phyloP scores from a whole-genome alignment of 2,888 invertebrate species.

The Oithona nana region DNA sequence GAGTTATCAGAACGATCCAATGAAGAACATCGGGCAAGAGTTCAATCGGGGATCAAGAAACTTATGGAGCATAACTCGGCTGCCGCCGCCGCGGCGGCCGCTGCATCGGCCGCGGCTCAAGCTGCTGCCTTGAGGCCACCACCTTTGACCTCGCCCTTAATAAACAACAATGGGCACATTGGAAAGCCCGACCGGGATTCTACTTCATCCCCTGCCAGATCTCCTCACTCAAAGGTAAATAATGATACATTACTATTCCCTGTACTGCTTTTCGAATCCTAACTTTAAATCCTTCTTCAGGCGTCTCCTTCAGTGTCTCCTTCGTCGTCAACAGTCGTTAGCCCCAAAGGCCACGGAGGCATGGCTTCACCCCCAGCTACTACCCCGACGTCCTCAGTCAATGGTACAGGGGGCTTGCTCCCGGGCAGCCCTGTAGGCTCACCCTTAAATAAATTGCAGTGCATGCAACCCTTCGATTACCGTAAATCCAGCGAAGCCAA shows the following conservation, averaged over 20 bases:
- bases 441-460: constrained; percentile 70
- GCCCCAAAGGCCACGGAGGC: constrained; percentile 25
- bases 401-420: constrained; percentile 19
- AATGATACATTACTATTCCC: constrained; percentile 16
- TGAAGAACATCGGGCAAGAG: constrained; percentile 22
- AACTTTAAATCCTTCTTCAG: too few species aligned
- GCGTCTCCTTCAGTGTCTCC: neutral
- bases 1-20: constrained; percentile 20
- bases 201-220: constrained; percentile 28
- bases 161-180: constrained; percentile 19
- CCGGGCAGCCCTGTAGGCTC: constrained; percentile 38
- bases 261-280: too few species aligned
- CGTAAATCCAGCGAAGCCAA: constrained; percentile 36
- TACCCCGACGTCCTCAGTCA: constrained; percentile 34
- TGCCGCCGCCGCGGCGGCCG: constrained; percentile 20
- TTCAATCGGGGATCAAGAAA: constrained; percentile 37
- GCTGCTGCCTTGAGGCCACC: constrained; percentile 22
- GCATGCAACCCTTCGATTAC: constrained; percentile 88
- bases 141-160: constrained; percentile 22
- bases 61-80: constrained; percentile 32
- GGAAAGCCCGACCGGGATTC: constrained; percentile 24
- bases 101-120: constrained; percentile 21
- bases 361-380: constrained; percentile 36
- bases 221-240: constrained; percentile 28
- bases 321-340: constrained; percentile 26